Evolutionary conservation across 1,140 invertebrate species (phyloP), one percentile per base, ranked within the genome.

Genomic region (Planococcus citri): DNA sequence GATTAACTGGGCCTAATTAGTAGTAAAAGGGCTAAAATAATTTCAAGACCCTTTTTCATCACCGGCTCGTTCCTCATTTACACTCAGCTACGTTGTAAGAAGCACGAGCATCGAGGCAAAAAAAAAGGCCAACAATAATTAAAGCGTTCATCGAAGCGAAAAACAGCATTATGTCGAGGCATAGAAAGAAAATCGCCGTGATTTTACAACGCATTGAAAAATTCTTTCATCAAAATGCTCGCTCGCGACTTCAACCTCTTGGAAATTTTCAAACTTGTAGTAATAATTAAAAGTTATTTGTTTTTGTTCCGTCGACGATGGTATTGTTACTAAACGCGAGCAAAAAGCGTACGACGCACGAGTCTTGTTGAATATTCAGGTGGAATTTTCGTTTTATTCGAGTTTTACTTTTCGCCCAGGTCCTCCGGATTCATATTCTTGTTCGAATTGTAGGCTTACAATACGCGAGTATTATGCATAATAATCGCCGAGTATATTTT

Each of bases 1-100:
- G 60, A 64, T 64, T 25, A 64, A 64, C 60, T 64, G 22, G 60
- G 60, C 6, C 60, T 64, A 64, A 64, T 64, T 64, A 64, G 60
- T 21, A 25, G 60, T 64, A 64, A 64, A 64, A 64, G 60, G 60
- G 60, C 60, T 64, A 64, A 64, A 64, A 25, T 64, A 64, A 64
- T 64, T 64, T 21, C 25, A 24, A 27, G 10, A 10, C 60, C 22
- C 25, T 64, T 60, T 22, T 60, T 20, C 57, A 60, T 60, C 60
- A 2, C 1, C 25, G 21, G 6, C 21, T 58, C 21, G 51, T 9
- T 64, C 57, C 17, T 20, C 57, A 60, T 60, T 60, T 60, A 60
- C 21, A 60, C 17, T 6, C 6, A 60, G 57, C 17, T 20, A n/a
- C n/a, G n/a, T n/a, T n/a, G n/a, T n/a, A n/a, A n/a, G n/a, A n/a